These are phyloP conservation scores for Dromiciops gliroides DNA, from an alignment of 2,113 vertebrate genomes.

Conservation along the genomic window DNA sequence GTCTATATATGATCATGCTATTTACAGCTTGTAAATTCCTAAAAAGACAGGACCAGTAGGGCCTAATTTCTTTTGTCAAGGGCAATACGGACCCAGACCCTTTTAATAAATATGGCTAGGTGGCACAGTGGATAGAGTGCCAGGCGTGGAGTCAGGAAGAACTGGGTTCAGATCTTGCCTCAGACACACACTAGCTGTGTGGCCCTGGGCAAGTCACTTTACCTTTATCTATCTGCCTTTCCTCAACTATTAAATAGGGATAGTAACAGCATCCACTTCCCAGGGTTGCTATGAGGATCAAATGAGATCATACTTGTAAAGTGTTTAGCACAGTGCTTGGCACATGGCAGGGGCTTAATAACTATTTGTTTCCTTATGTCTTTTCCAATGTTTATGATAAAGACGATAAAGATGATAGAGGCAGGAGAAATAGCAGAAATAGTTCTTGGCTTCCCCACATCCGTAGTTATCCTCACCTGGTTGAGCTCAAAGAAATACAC, in stretches of 20 bases:
- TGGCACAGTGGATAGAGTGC: not conserved
- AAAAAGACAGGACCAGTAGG: not conserved
- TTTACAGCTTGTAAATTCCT: not conserved
- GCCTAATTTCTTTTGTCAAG: not conserved
- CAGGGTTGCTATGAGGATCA: not conserved
- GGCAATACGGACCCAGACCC: not conserved
- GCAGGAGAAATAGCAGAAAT: constrained; percentile 9
- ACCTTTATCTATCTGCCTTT: not conserved
- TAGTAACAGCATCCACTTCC: not conserved
- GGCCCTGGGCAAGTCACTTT: not conserved
- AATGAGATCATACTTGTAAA: not conserved
- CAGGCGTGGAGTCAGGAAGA: not conserved
- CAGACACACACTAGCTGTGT: not conserved
- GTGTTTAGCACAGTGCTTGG: not conserved
- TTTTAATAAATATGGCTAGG: not conserved
- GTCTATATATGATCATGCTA: not conserved
- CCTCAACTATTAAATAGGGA: not conserved
- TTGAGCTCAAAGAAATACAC: constrained; percentile 63
- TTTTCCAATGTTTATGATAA: not conserved
- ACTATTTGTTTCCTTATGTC: not conserved
- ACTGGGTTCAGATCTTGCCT: not conserved
- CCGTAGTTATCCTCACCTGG: constrained; percentile 45
- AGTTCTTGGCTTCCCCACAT: not conserved
- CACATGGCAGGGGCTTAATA: not conserved
- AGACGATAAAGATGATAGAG: constrained; percentile 1